Evolutionary conservation across 2,113 vertebrate species (phyloP), one percentile per base, ranked within the genome.

Genomic region (Trachemys scripta): DNA sequence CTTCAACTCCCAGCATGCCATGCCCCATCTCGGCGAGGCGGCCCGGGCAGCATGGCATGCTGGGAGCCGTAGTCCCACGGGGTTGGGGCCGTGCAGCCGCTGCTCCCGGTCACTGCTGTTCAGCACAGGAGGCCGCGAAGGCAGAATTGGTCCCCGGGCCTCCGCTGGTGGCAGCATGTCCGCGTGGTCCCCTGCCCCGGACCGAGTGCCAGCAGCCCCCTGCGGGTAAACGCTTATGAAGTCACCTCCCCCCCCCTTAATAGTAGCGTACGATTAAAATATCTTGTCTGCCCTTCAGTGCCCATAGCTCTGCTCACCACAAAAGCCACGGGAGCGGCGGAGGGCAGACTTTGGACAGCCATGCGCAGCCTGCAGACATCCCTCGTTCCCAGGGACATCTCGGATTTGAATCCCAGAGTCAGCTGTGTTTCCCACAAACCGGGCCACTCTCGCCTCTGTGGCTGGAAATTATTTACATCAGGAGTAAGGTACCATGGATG

Each of bases 61-160:
- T 62, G 75, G 54, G 27, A 14, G 27, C 8, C 10, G 19, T 38
- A 1, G 69, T 4, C 19, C 2, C 16, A 3, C 1, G 0, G 5
- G 0, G 0, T 22, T 0, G 13, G 0, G 27, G 24, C 45, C 3
- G 2, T 2, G 45, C 10, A 4, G 13, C 14, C 22, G 6, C 51
- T 5, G 56, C 10, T 6, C 57, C 57, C 10, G 25, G 5, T 12
- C 10, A 4, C 2, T 10, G 25, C 57, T 10, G 8, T 25, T 12
- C 57, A 27, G 57, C 11, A 27, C 57, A 9, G 54, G 54, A 25
- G 54, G 54, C 54, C 20, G 19, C 19, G 20, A 54, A 54, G 53
- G 20, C 20, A 22, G 53, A 54, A 54, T 20, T 54, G 20, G 53
- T 3, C 20, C 53, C 8, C 20, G 53, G 53, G 53, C 53, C 20